A percentile compares a stretch with the other conserved stretches of the same genome.
phyloP scores from a whole-genome alignment of 2,113 vertebrate species.

The Leptodactylus fuscus region DNA sequence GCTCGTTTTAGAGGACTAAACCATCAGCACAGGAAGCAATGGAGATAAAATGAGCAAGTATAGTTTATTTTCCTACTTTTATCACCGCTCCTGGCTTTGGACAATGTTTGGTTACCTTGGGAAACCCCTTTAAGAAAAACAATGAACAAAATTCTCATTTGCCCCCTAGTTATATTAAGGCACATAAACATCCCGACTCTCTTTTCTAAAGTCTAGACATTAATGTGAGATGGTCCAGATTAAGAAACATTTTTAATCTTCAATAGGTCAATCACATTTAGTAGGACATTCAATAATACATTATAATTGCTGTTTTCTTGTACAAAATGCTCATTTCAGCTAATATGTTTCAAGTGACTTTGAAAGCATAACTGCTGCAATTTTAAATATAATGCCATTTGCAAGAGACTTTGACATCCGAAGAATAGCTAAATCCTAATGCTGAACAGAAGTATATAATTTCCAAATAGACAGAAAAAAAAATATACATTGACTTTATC shows the following conservation, averaged over 20 bases:
- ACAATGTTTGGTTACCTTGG: too few species aligned
- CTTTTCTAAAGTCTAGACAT: conserved; percentile 1
- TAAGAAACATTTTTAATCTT: conserved; percentile 2
- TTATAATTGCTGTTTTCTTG: conserved; percentile 17
- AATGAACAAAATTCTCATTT: not conserved
- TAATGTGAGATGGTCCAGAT: not conserved
- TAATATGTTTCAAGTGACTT: conserved; percentile 25
- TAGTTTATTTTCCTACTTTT: too few species aligned
- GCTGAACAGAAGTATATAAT: not conserved
- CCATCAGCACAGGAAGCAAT: too few species aligned
- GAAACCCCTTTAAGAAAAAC: too few species aligned
- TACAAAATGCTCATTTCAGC: conserved; percentile 17
- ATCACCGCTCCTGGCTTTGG: too few species aligned
- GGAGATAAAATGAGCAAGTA: too few species aligned
- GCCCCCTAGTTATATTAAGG: not conserved
- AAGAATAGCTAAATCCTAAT: conserved; percentile 5
- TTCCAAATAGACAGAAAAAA: not conserved
- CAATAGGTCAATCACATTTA: conserved; percentile 23
- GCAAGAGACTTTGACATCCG: conserved; percentile 14
- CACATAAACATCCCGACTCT: not conserved
- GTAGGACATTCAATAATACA: conserved; percentile 8
- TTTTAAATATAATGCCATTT: conserved; percentile 17
- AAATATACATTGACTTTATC: not conserved
- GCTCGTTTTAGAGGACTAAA: too few species aligned
- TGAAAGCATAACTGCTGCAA: conserved; percentile 27